Evolutionary conservation across 2,113 vertebrate species (phyloP), one percentile per base, ranked within the genome.

Genomic region (Tautogolabrus adspersus): DNA sequence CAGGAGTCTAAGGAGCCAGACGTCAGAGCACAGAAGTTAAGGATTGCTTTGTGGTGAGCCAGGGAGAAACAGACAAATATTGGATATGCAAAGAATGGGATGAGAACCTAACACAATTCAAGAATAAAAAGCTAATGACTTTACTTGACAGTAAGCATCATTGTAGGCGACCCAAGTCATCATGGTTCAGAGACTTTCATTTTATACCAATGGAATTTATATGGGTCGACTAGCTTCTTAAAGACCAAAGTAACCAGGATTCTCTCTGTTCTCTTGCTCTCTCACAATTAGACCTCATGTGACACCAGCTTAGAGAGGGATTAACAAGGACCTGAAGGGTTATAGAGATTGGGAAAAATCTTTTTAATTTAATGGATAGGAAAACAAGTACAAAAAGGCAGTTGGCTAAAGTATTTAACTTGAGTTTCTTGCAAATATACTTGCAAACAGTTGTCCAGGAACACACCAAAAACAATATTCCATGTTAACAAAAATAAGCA

Each of bases 231-330:
- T 12, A 71, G 47, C 69, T 57, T 63, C 15, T 82, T 88, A 87
- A 71, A 81, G 69, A 67, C 64, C 18, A 8, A 18, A 67, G 38
- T 84, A 54, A 52, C 62, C 75, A 13, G 47, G 68, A 87, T 89
- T 84, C 79, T 66, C 76, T 81, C 52, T 38, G 72, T 75, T 83
- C 76, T 34, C 30, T 6, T 63, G 67, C 49, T 68, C 65, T 65
- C 76, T 47, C 65, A 78, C 81, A 87, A 81, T 88, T 74, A 91
- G 77, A 82, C 62, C 76, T 89, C 90, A 91, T 87, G 91, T 92
- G 91, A 93, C 91, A 81, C 74, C 81, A 85, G 91, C 82, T 94
- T 89, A 93, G 72, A 57, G 38, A 70, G 54, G 84, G 91, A 93
- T 90, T 92, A 93, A 51, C 22, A 22, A 30, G 62, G 68, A 86